Percentiles rank a stretch among this genome's conserved stretches.
Conservation (phyloP, 2,888 invertebrate genomes). For the Callimorpha dominula region DNA sequence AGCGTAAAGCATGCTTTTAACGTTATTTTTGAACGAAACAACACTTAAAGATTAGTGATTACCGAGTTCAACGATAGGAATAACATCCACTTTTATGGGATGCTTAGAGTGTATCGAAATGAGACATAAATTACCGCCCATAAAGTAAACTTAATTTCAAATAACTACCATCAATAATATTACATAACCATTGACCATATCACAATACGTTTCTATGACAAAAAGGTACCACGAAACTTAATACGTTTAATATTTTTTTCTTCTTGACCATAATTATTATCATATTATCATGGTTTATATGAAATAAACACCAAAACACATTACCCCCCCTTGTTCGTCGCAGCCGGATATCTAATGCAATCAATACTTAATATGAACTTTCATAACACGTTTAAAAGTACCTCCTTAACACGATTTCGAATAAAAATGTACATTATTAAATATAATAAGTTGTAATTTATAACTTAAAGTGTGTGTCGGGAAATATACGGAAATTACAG, state of each 20-base stretch:
- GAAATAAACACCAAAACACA: conserved; percentile 51
- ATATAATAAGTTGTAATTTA: conserved; percentile 58
- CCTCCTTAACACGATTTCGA: conserved; percentile 42
- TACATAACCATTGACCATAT: conserved; percentile 10
- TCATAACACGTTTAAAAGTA: conserved; percentile 46
- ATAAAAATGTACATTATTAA: conserved; percentile 58
- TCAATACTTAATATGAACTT: conserved; percentile 44
- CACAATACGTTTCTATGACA: conserved; percentile 14
- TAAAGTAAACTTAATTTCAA: conserved; percentile 12
- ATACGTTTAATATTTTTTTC: conserved; percentile 22
- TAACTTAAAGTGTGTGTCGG: conserved; percentile 53
- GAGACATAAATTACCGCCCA: conserved; percentile 14
- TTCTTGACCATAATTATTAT: conserved; percentile 42
- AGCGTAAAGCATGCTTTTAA: too few relatives aligned
- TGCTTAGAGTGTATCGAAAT: conserved; percentile 15
- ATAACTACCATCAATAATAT: conserved; percentile 6
- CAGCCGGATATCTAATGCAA: conserved; percentile 41
- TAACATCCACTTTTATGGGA: background rate
- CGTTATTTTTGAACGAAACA: background rate
- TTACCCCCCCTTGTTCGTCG: conserved; percentile 35
- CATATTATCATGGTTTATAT: conserved; percentile 49
- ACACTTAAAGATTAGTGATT: background rate
- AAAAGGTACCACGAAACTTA: conserved; percentile 30
- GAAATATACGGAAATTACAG: conserved; percentile 36
- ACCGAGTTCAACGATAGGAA: background rate